These are phyloP conservation scores for Rotaria magnacalcarata DNA, from an alignment of 2,888 invertebrate genomes.

Conservation along the genomic window DNA sequence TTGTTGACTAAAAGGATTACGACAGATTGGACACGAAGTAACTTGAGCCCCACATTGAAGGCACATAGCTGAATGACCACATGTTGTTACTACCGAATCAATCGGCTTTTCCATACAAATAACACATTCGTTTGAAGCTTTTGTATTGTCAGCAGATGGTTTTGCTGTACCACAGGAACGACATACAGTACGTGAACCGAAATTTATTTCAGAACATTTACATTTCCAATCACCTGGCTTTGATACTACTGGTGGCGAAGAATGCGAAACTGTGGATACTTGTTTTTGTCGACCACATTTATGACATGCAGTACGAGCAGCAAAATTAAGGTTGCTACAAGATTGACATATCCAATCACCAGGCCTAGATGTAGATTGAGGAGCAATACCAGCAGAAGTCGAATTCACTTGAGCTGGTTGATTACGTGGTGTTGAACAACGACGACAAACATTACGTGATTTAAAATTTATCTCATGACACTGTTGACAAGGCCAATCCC, in stretches of 20 bases:
- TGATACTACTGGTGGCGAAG: background rate
- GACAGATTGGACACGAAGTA: background rate
- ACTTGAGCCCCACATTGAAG: background rate
- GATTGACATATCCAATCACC: background rate
- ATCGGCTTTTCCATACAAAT: background rate
- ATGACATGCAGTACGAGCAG: background rate
- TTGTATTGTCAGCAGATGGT: background rate
- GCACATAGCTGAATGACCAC: slow-evolving; percentile 8
- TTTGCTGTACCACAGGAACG: background rate
- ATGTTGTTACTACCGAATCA: background rate
- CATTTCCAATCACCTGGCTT: slow-evolving; percentile 29
- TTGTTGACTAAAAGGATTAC: background rate
- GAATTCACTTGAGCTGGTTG: background rate
- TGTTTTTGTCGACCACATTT: background rate
- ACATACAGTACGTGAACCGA: slow-evolving; percentile 9
- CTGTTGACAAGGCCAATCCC: background rate
- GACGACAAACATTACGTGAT: background rate
- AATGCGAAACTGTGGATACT: background rate
- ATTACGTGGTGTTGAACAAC: background rate
- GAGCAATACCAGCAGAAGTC: background rate
- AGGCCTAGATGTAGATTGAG: background rate
- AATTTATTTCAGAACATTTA: background rate
- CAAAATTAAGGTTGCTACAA: background rate
- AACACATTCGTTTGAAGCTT: background rate
- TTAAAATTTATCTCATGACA: background rate